phyloP scores from a whole-genome alignment of 2,797 vertebrate species.

The Antrozous pallidus region DNA sequence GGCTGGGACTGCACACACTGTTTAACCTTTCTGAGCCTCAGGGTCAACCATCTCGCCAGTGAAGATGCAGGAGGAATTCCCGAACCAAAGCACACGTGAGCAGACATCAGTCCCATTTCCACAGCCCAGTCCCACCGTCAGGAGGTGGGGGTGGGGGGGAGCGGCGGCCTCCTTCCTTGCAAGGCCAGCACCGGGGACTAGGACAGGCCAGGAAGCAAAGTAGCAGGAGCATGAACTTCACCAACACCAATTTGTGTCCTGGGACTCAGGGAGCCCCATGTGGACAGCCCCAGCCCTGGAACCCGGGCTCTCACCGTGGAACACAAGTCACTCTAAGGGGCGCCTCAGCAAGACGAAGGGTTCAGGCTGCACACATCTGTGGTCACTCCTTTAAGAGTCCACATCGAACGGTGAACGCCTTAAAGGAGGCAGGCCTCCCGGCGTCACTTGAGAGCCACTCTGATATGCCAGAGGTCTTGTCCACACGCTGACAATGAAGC shows the following conservation, averaged over 20 bases:
- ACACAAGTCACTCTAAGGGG: neutral
- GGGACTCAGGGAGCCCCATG: neutral
- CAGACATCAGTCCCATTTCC: neutral
- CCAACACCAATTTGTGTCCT: neutral
- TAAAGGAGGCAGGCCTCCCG: neutral
- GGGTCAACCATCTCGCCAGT: neutral
- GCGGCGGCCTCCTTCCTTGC: neutral
- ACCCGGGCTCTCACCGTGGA: neutral
- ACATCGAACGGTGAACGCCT: neutral
- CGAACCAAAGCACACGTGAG: neutral
- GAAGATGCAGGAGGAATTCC: neutral
- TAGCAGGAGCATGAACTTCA: neutral
- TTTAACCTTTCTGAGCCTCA: neutral
- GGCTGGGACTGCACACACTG: neutral
- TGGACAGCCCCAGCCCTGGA: neutral
- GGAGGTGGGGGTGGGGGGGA: neutral
- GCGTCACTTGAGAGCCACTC: neutral
- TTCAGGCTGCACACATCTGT: neutral
- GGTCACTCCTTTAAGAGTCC: neutral
- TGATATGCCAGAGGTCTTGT: too few species aligned
- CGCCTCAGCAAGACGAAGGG: neutral
- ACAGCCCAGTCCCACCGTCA: constrained; percentile 4
- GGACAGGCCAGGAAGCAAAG: neutral
- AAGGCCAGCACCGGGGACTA: neutral
- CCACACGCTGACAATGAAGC: too few species aligned